Evolutionary conservation across 2,113 vertebrate genomes (phyloP), one percentile per base, ranked within the genome.

Genomic region (Aythya baeri): DNA sequence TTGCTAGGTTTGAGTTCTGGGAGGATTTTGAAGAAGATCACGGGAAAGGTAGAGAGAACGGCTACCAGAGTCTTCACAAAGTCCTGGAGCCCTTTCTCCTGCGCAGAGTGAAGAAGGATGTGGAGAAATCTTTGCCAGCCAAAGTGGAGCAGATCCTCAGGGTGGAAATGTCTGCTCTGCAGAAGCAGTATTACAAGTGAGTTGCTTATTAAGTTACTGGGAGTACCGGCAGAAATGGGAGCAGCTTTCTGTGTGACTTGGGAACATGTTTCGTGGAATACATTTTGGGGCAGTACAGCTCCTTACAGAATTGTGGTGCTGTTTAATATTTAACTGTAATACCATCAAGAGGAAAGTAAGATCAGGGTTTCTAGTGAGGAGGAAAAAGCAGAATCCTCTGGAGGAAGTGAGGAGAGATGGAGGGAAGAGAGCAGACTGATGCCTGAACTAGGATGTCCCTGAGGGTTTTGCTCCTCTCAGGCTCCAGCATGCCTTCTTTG

Each of bases 151-250:
- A 99, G 98, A 99, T 99, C 95, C 99, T 99, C 7, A 97, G 99
- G 0, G 99, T 99, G 27, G 99, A 99, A 97, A 99, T 99, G 99
- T 98, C 98, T 3, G 99, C 99, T 22, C 98, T 99, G 80, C 99
- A 99, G 98, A 99, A 99, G 62, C 99, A 99, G 96, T 99, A 99
- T 98, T 99, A 99, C 97, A 99, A 99, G 99, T 99, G 97, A 58
- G 98, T 93, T 4, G 1, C n/a, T 86, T 76, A 14, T 32, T 15
- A 10, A 36, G 31, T 12, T 66, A 3, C 13, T 86, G 83, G 49
- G 16, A 84, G 36, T 38, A 36, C 90, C 58, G 59, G 22, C 11
- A 38, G 74, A n/a, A 65, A 59, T 9, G 22, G 34, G 34, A 26
- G 25, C 57, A 36, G 49, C 54, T 75, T 82, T 61, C 49, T 70